Percentiles rank a stretch among this genome's conserved stretches.
Evolutionary conservation across 2,888 invertebrate genomes (phyloP).

Genomic region (Pseudococcus longispinus): DNA sequence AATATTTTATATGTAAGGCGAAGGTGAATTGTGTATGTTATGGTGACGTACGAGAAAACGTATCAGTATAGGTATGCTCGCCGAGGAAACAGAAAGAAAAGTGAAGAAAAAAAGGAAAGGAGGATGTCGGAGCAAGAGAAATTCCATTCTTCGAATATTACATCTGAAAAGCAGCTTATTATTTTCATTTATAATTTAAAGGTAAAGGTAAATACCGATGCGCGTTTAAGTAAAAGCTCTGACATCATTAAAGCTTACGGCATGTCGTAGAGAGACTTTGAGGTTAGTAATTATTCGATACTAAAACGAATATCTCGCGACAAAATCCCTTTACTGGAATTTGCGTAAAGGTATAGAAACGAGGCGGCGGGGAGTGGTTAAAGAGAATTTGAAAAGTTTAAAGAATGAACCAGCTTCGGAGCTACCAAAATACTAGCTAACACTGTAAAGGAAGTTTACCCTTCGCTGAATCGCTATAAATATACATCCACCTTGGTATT

Average conservation of each 20-base stretch:
- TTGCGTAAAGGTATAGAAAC: conserved; percentile 45
- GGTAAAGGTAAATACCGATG: conserved; percentile 55
- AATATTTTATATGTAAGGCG: neutral
- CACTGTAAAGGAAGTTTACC: conserved; percentile 56
- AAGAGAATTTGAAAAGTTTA: conserved; percentile 56
- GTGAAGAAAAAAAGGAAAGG: neutral
- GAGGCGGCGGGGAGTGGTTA: conserved; percentile 48
- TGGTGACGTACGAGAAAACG: neutral
- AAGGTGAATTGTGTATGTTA: neutral
- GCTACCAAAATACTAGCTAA: conserved; percentile 54
- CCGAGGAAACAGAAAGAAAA: neutral
- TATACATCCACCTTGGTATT: conserved; percentile 56
- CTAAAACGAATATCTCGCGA: conserved; percentile 56
- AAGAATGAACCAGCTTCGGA: conserved; percentile 54
- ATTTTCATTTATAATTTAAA: conserved; percentile 57
- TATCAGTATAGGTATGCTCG: no score
- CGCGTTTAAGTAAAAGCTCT: conserved; percentile 56
- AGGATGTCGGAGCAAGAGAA: conserved; percentile 12
- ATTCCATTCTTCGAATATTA: conserved; percentile 55
- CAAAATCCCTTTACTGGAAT: conserved; percentile 56
- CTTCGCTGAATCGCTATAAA: conserved; percentile 57
- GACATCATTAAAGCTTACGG: conserved; percentile 56
- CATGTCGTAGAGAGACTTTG: conserved; percentile 56
- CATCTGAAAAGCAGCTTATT: conserved; percentile 55
- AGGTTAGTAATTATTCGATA: conserved; percentile 57